These are phyloP conservation scores for Lytechinus variegatus DNA, from an alignment of 35 echinoderm and acorn worm species.

Conservation along the genomic window DNA sequence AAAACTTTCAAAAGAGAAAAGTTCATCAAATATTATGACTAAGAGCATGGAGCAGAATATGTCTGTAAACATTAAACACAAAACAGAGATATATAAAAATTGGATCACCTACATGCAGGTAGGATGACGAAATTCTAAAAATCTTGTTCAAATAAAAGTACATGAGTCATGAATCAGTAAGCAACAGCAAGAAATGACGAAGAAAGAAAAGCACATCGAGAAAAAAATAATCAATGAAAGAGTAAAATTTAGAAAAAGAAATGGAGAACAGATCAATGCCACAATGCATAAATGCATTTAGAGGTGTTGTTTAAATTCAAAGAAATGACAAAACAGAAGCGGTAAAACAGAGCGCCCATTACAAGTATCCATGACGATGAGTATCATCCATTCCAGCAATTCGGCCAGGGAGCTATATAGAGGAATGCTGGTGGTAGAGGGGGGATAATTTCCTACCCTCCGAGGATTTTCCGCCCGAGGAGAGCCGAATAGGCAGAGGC, in stretches of 20 bases:
- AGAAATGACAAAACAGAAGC: not conserved
- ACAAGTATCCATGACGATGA: conserved; percentile 11
- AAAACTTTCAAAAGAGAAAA: not conserved
- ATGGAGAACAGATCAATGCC: not conserved
- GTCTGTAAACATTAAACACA: not conserved
- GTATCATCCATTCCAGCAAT: not conserved
- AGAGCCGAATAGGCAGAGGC: not conserved
- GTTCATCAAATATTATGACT: not conserved
- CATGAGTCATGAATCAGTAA: not conserved
- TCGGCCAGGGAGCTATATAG: not conserved
- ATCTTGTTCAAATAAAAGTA: not conserved
- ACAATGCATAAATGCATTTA: not conserved
- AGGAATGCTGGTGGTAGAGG: not conserved
- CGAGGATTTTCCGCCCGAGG: not conserved
- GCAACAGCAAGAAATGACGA: not conserved
- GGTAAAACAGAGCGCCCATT: not conserved
- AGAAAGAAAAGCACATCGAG: not conserved
- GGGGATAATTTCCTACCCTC: conserved; percentile 11
- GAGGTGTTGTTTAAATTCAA: not conserved
- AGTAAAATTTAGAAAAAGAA: not conserved
- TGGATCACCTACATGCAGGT: not conserved
- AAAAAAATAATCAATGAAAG: not conserved
- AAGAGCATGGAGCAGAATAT: not conserved
- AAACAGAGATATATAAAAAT: not conserved
- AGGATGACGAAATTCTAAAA: not conserved